Percentiles rank a stretch among this genome's conserved stretches.
phyloP scores from a whole-genome alignment of 2,113 vertebrate species.

The Callaeas wilsoni region DNA sequence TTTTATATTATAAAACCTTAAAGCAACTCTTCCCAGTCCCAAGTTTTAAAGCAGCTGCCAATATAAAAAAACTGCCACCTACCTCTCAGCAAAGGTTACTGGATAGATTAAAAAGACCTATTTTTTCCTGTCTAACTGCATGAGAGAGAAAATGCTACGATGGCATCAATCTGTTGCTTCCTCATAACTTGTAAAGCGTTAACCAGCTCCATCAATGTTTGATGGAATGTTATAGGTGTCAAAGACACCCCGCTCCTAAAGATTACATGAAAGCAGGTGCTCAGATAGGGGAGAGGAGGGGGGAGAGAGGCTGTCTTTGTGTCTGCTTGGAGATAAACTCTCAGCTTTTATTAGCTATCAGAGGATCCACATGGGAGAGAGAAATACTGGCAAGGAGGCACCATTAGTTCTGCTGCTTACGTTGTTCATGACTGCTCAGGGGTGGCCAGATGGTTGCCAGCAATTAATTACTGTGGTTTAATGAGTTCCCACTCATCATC shows the following conservation, averaged over 20 bases:
- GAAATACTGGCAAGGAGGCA: constrained; percentile 57
- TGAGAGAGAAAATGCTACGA: not conserved
- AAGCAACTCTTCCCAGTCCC: not conserved
- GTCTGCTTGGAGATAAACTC: constrained; percentile 55
- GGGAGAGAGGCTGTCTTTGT: constrained; percentile 6
- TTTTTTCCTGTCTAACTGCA: not conserved
- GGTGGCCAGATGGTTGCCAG: constrained; percentile 68
- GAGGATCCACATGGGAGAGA: constrained; percentile 46
- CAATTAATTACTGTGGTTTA: constrained; percentile 67
- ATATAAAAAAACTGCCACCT: not conserved
- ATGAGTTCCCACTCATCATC: constrained; percentile 63
- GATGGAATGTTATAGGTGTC: constrained; percentile 33
- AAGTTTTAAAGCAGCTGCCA: constrained; percentile 19
- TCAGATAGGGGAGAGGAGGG: not conserved
- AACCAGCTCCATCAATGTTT: constrained; percentile 32
- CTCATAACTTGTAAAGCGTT: constrained; percentile 49
- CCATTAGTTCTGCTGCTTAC: constrained; percentile 62
- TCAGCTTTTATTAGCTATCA: constrained; percentile 62
- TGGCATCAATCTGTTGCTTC: constrained; percentile 42
- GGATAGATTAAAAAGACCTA: not conserved
- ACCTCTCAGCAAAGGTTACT: constrained; percentile 7
- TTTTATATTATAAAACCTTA: not conserved
- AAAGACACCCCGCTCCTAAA: not conserved
- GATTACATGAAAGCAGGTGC: constrained; percentile 33
- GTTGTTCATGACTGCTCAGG: constrained; percentile 56